Evolutionary conservation across 2,113 vertebrate species (phyloP).

Genomic region (Empidonax alnorum): DNA sequence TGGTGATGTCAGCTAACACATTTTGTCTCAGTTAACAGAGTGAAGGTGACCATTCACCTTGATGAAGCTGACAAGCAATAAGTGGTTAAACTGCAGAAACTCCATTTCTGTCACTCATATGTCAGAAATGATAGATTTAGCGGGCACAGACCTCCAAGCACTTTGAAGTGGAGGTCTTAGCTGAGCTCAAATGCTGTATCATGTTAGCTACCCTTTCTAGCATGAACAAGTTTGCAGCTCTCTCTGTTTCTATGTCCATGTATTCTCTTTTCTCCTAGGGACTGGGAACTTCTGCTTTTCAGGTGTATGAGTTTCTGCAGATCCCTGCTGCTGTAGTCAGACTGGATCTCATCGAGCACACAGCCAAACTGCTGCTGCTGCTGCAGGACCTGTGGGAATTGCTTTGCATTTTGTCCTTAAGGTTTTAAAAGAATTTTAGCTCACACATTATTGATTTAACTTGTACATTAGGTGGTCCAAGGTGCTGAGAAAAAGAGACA

Average conservation of each 20-base stretch:
- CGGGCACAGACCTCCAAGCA: background rate
- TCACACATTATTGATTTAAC: background rate
- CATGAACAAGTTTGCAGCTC: background rate
- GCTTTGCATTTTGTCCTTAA: background rate
- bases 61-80: conserved; percentile 8
- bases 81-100: background rate
- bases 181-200: background rate
- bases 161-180: background rate
- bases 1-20: background rate
- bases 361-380: background rate
- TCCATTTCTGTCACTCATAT: conserved; percentile 22
- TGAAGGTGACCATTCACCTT: background rate
- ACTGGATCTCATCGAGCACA: background rate
- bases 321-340: background rate
- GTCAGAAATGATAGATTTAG: conserved; percentile 44
- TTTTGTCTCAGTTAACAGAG: background rate
- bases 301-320: background rate
- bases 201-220: background rate
- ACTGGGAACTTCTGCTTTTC: background rate
- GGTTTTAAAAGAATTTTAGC: background rate
- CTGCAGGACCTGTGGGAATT: background rate
- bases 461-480: background rate
- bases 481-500: background rate
- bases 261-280: background rate
- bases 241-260: background rate